Conservation (phyloP, 2,888 invertebrate species). For the Desoria tigrina region DNA sequence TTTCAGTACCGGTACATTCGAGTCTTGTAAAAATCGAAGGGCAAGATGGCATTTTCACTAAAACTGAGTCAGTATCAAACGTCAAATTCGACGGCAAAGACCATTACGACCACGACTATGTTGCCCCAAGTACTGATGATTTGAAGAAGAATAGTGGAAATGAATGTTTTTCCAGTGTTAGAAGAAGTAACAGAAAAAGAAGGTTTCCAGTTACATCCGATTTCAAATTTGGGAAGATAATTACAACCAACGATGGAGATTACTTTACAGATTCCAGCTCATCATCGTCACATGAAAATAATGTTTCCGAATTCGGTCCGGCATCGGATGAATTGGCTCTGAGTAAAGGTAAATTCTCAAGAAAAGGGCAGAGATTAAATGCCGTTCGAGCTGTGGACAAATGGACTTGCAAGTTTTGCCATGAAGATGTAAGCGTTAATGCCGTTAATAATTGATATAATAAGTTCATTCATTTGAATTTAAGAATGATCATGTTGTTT, state of each 20-base stretch:
- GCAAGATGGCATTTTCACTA: too few species aligned
- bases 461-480: background rate
- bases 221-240: too few species aligned
- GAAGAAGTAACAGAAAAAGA: conserved; percentile 3
- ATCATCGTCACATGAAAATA: too few species aligned
- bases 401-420: conserved; percentile 46
- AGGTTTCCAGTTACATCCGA: background rate
- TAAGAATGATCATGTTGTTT: background rate
- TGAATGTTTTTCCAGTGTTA: background rate
- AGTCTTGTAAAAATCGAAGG: too few species aligned
- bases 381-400: conserved; percentile 27
- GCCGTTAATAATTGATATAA: background rate
- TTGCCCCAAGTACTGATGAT: background rate
- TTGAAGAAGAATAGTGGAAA: background rate
- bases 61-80: too few species aligned
- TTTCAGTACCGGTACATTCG: too few species aligned
- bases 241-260: too few species aligned
- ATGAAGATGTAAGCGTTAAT: conserved; percentile 22
- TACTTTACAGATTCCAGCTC: too few species aligned
- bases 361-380: background rate
- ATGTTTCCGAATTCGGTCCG: too few species aligned
- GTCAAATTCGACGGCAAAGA: too few species aligned
- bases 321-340: too few species aligned
- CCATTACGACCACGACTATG: conserved; percentile 14
- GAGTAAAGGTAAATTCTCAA: too few species aligned